Evolutionary conservation across 2,888 invertebrate genomes (phyloP), one percentile per base, ranked within the genome.

Genomic region (Lottia gigantea): DNA sequence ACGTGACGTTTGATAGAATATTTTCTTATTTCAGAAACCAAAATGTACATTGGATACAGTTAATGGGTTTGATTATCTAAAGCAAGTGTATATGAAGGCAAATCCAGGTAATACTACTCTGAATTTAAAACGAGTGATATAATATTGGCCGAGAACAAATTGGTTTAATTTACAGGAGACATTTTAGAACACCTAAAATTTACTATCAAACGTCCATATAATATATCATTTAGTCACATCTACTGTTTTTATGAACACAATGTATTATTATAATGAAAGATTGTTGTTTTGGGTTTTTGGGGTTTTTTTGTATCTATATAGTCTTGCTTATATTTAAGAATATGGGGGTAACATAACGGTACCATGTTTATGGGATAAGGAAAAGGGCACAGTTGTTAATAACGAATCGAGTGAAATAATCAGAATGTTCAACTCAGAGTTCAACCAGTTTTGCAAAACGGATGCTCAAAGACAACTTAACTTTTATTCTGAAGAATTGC

Each of bases 341-440:
- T 87, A 85, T 74, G 49, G n/a, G 23, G 83, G 83, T 0, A 77
- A 75, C 7, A 64, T 80, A 11, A 83, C 86, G 3, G 87, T 87
- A 0, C 87, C 87, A 2, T 78, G 81, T 46, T 72, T 87, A 23
- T 87, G 84, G 82, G 87, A 87, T 74, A 87, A 86, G 71, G 68
- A 80, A 40, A 76, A 76, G 64, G 73, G 81, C 26, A 86, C 82
- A 0, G 76, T 86, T 15, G 87, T 87, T 16, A 87, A 80, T 75
- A 87, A 87, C 72, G 87, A 87, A 67, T 86, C 86, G 0, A 82
- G 83, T 69, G 87, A 87, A 75, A 86, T 87, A n/a, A 78, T 87
- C 31, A 78, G 85, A 11, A 87, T 87, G 85, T 71, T 87, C 8
- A 85, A 85, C 75, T 69, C 76, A 12, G 86, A 84, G 71, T 87